Evolutionary conservation across 2,113 vertebrate species (phyloP).

Genomic region (Gavia stellata): DNA sequence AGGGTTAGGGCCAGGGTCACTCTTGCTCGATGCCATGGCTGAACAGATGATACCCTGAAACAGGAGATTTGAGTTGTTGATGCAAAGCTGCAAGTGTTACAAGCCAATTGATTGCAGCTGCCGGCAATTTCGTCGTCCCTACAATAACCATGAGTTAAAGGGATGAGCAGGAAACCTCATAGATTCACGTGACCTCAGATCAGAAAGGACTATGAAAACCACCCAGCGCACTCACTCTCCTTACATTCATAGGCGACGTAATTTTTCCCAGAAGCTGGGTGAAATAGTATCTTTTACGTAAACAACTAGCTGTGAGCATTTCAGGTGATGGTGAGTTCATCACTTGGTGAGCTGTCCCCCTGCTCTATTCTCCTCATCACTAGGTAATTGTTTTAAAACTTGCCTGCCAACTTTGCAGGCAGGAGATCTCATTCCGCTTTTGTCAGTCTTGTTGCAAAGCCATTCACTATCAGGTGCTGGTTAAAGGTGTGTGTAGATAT

Average conservation of each 20-base stretch:
- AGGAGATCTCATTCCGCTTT: background rate
- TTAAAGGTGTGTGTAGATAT: background rate
- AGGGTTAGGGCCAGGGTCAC: background rate
- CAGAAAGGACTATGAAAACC: background rate
- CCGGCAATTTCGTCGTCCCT: background rate
- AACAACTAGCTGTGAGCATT: background rate
- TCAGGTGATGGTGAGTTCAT: background rate
- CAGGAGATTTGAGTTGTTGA: background rate
- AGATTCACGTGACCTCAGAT: background rate
- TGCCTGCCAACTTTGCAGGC: background rate
- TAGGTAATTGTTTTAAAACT: background rate
- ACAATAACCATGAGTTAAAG: background rate
- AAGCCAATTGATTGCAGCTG: background rate
- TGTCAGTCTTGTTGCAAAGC: background rate
- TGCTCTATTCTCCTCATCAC: background rate
- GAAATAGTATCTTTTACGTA: background rate
- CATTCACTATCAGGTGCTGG: background rate
- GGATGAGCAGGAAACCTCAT: background rate
- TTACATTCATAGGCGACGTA: accelerated
- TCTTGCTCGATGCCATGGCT: background rate
- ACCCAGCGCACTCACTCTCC: background rate
- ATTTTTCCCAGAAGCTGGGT: background rate
- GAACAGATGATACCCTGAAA: background rate
- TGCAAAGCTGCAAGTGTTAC: background rate
- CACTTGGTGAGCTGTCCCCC: background rate